Base-by-base conservation (phyloP, 1,140 invertebrate genomes). In the Pantala flavescens region DNA sequence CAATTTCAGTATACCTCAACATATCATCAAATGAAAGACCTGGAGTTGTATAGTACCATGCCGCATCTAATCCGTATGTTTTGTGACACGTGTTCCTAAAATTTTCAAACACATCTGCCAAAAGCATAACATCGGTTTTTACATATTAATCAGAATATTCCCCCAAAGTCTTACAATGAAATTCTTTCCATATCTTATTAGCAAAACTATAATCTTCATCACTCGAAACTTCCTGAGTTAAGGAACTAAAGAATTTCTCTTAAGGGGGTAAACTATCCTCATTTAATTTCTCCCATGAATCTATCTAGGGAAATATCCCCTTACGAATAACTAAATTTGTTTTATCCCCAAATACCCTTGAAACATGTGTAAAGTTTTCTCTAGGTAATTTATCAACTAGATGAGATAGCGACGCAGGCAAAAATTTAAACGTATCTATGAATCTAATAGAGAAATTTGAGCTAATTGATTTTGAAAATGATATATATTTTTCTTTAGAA, bases 11-110 rank as follows among this genome's bases (percentile, higher is more conserved):
- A 72, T 77, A 75, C 74, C 78, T 77, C 23, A 81, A 75, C 43
- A 76, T 74, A 14, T 78, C 77, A 75, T 78, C 77, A 78, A 74
- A 81, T 23, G 78, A 73, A n/a, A 81, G 76, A n/a, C 80, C 78
- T 16, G 78, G 80, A 14, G 73, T 14, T 14, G 76, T 79, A 73
- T 77, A 80, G 76, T 77, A 80, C 42, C 77, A 77, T 71, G 77
- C 76, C 9, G 81, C 79, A 76, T 80, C 79, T 70, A 80, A 75
- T 11, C 71, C 42, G 74, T 78, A 81, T n/a, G 71, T 24, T 9
- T 23, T 23, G 16, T 23, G 19, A 24, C 71, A 72, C 24, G 28
- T 19, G 28, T 14, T 28, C 28, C 71, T 7, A 72, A 72, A 72
- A 24, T 72, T 72, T 24, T 72, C 71, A 10, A 72, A 72, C 19